phyloP scores from a whole-genome alignment of 2,888 invertebrate genomes.

The Ennomos erosarius region DNA sequence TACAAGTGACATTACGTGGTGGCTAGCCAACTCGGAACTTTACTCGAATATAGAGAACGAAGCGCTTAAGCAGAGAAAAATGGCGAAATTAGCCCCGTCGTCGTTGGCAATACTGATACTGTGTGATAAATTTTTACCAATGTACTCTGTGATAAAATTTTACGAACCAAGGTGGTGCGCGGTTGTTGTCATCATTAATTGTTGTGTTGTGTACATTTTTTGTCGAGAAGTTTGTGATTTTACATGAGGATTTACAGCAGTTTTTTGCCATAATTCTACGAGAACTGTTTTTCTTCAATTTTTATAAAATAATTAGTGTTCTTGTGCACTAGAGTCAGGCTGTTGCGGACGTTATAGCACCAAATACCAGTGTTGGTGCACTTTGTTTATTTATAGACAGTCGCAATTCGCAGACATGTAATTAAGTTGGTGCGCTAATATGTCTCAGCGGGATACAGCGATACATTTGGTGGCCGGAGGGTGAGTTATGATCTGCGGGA shows the following conservation, averaged over 20 bases:
- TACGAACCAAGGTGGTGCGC: conserved; percentile 56
- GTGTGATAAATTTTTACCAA: too few relatives aligned
- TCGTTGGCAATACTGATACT: too few relatives aligned
- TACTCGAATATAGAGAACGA: too few relatives aligned
- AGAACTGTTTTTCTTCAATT: conserved; percentile 5
- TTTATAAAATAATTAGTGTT: conserved; percentile 30
- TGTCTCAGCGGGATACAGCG: conserved; percentile 94
- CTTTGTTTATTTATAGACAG: conserved; percentile 85
- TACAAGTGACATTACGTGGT: too few relatives aligned
- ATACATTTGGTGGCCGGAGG: conserved; percentile 98
- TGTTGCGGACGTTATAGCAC: conserved; percentile 53
- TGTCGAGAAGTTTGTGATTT: conserved; percentile 38
- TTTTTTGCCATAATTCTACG: conserved; percentile 22
- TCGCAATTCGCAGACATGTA: conserved; percentile 82
- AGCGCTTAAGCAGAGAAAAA: too few relatives aligned
- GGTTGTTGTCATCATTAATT: too few relatives aligned
- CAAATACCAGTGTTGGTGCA: conserved; percentile 66
- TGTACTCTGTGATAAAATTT: conserved; percentile 39
- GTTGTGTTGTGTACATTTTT: conserved; percentile 41
- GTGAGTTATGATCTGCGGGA: conserved; percentile 85
- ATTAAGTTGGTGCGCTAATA: conserved; percentile 78
- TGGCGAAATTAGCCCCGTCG: too few relatives aligned
- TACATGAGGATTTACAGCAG: conserved; percentile 40
- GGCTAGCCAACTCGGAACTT: too few relatives aligned
- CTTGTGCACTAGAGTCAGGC: conserved; percentile 39